These are phyloP conservation scores for Argentina silus DNA, from an alignment of 2,797 vertebrate genomes.

Conservation along the genomic window DNA sequence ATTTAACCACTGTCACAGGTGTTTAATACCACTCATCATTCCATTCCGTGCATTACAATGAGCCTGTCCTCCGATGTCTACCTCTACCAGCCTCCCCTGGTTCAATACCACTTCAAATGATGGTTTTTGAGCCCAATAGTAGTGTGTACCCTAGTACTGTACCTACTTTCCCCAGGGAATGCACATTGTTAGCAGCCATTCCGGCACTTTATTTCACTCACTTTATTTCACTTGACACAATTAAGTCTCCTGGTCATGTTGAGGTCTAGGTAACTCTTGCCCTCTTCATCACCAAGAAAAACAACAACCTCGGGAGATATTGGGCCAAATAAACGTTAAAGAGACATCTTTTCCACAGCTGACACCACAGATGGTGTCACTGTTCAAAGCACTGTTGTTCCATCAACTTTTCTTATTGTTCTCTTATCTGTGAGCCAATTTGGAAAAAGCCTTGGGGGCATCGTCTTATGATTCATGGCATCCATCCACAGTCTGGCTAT, in stretches of 20 bases:
- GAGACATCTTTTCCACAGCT: slow-evolving; percentile 14
- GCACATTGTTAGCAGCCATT: background rate
- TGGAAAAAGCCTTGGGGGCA: background rate
- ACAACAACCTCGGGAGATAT: slow-evolving; percentile 9
- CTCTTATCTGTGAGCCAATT: background rate
- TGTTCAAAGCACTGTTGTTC: slow-evolving; percentile 15
- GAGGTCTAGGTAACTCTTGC: background rate
- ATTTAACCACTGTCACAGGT: background rate
- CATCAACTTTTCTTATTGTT: slow-evolving; percentile 1
- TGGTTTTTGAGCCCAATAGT: too few relatives aligned
- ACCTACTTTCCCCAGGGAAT: background rate
- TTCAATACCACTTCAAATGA: too few relatives aligned
- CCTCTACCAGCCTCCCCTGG: too few relatives aligned
- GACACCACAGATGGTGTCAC: slow-evolving; percentile 18
- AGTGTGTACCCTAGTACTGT: too few relatives aligned
- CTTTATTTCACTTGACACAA: too few relatives aligned
- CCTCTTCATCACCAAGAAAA: slow-evolving; percentile 3
- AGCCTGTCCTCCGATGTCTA: too few relatives aligned
- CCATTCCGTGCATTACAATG: too few relatives aligned
- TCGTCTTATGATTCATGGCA: background rate
- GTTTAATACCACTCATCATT: too few relatives aligned
- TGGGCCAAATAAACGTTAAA: slow-evolving; percentile 20
- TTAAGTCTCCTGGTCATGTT: background rate
- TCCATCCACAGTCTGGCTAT: background rate
- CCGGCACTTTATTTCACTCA: background rate